Evolutionary conservation across 1,140 invertebrate genomes (phyloP).

Genomic region (Tetranychus urticae): DNA sequence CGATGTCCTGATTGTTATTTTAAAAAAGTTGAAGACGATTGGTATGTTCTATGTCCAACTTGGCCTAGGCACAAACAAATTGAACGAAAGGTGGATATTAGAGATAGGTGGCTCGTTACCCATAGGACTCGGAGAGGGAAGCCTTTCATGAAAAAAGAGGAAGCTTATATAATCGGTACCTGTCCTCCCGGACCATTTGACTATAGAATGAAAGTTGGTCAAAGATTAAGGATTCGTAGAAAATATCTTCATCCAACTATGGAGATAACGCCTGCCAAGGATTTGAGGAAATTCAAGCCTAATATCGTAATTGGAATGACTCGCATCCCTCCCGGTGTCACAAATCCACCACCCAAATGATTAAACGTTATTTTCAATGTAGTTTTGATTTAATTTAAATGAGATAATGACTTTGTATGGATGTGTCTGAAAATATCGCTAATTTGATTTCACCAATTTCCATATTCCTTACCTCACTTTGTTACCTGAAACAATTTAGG

Average conservation of each 20-base stretch:
- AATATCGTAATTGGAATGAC: too few species aligned
- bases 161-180: background rate
- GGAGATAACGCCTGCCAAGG: too few species aligned
- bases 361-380: too few species aligned
- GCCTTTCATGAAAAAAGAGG: constrained; percentile 19
- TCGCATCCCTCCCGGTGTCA: too few species aligned
- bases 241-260: background rate
- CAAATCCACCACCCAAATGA: too few species aligned
- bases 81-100: constrained; percentile 32
- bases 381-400: too few species aligned
- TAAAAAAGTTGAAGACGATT: constrained; percentile 34
- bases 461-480: too few species aligned
- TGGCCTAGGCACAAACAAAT: constrained; percentile 54
- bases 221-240: background rate
- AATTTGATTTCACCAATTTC: too few species aligned
- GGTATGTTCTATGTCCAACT: constrained; percentile 44
- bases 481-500: too few species aligned
- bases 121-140: constrained; percentile 34
- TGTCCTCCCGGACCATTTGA: background rate
- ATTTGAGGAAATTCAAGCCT: too few species aligned
- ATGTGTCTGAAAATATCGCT: too few species aligned
- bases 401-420: too few species aligned
- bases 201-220: background rate
- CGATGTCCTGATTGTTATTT: constrained; percentile 52
- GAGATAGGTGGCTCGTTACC: constrained; percentile 41